Conservation (phyloP, 2,113 vertebrate genomes). For the Pica pica region DNA sequence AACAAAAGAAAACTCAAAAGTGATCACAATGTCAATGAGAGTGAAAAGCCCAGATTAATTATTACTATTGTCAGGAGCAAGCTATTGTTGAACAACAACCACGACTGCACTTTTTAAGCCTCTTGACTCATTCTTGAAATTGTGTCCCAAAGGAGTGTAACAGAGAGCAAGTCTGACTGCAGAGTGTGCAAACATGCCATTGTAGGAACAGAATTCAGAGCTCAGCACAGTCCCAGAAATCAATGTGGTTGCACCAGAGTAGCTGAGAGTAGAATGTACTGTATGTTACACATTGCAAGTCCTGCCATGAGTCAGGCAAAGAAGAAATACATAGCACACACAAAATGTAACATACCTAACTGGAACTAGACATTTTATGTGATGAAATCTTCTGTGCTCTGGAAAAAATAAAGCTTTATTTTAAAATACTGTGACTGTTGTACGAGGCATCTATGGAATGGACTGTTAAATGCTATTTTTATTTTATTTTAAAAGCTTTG, state of each 20-base stretch:
- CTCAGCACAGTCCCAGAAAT: conserved; percentile 4
- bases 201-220: background rate
- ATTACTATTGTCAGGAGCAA: background rate
- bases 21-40: background rate
- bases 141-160: background rate
- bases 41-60: conserved; percentile 17
- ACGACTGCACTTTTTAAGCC: background rate
- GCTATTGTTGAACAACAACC: background rate
- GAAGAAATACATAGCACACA: background rate
- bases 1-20: background rate
- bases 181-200: background rate
- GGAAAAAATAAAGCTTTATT: background rate
- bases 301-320: background rate
- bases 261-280: background rate
- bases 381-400: background rate
- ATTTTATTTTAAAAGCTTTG: too few relatives aligned
- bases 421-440: background rate
- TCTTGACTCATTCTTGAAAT: conserved; percentile 12
- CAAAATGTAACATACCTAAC: background rate
- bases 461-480: background rate
- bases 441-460: background rate
- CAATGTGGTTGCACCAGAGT: background rate
- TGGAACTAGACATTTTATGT: background rate
- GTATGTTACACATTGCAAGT: background rate
- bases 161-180: background rate